A percentile compares a stretch with the other conserved stretches of the same genome.
These are phyloP conservation scores for Antennarius maculatus DNA, from an alignment of 2,797 vertebrate species.

Conservation along the genomic window DNA sequence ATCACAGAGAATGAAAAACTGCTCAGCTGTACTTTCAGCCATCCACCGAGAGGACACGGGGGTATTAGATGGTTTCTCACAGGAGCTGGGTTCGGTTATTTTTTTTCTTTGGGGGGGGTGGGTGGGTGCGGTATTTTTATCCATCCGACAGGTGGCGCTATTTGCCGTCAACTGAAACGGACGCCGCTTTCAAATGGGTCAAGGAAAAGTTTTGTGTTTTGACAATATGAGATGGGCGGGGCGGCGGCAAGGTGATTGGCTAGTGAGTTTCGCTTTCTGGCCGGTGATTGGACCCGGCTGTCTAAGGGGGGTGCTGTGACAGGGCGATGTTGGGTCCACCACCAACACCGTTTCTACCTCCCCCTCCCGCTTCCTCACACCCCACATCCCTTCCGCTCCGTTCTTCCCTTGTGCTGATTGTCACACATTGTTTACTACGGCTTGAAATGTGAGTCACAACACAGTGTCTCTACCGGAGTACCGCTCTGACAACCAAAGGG, in stretches of 20 bases:
- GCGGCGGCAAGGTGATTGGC: constrained; percentile 72
- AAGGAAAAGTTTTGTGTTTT: constrained; percentile 83
- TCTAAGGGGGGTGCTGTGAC: constrained; percentile 63
- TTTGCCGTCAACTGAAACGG: constrained; percentile 67
- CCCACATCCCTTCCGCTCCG: constrained; percentile 50
- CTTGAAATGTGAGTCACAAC: constrained; percentile 84
- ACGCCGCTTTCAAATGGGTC: constrained; percentile 67
- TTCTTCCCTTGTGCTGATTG: constrained; percentile 66
- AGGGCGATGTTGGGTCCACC: constrained; percentile 63
- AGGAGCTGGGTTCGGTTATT: neutral
- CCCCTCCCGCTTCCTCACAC: constrained; percentile 24
- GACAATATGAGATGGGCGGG: constrained; percentile 76
- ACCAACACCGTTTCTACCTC: neutral
- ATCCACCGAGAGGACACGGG: neutral
- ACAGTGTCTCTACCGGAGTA: constrained; percentile 77
- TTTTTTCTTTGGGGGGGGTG: neutral
- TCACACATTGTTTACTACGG: constrained; percentile 83
- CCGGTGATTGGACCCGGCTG: constrained; percentile 74
- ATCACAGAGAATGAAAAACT: neutral
- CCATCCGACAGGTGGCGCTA: constrained; percentile 69
- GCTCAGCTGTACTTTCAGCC: constrained; percentile 6
- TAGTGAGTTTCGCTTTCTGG: constrained; percentile 59
- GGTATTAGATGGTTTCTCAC: constrained; percentile 22
- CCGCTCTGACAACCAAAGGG: constrained; percentile 74
- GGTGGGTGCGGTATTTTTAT: constrained; percentile 22